Conservation (phyloP, 2,113 vertebrate genomes). For the Raja brachyura region DNA sequence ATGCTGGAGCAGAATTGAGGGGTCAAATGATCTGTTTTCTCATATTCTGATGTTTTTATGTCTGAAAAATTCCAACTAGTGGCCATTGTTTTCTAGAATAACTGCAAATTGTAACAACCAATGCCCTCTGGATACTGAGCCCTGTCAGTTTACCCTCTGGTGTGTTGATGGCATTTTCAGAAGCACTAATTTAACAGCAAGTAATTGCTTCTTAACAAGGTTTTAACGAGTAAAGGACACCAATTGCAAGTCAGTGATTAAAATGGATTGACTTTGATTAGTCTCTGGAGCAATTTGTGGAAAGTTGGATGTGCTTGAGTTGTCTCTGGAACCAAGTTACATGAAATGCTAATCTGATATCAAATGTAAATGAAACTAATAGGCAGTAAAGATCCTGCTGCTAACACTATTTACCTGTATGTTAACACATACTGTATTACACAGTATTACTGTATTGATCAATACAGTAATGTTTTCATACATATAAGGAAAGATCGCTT, state of each 20-base stretch:
- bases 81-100: not conserved
- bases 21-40: too few relatives aligned
- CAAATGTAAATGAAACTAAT: not conserved
- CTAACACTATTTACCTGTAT: not conserved
- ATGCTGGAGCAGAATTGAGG: too few relatives aligned
- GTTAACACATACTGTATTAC: not conserved
- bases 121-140: not conserved
- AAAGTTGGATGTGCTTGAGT: not conserved
- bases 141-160: not conserved
- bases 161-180: not conserved
- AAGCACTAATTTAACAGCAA: not conserved
- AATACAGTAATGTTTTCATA: not conserved
- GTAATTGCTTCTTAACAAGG: slow-evolving; percentile 2
- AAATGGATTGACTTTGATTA: not conserved
- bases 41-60: too few relatives aligned
- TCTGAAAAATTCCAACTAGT: not conserved
- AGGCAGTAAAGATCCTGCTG: not conserved
- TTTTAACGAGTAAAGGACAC: not conserved
- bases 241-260: not conserved
- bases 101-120: not conserved
- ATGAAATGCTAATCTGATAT: not conserved
- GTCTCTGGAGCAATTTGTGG: not conserved
- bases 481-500: not conserved
- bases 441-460: not conserved
- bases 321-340: not conserved